Conservation (phyloP, 2,888 invertebrate genomes). For the Camptogramma bilineatum region DNA sequence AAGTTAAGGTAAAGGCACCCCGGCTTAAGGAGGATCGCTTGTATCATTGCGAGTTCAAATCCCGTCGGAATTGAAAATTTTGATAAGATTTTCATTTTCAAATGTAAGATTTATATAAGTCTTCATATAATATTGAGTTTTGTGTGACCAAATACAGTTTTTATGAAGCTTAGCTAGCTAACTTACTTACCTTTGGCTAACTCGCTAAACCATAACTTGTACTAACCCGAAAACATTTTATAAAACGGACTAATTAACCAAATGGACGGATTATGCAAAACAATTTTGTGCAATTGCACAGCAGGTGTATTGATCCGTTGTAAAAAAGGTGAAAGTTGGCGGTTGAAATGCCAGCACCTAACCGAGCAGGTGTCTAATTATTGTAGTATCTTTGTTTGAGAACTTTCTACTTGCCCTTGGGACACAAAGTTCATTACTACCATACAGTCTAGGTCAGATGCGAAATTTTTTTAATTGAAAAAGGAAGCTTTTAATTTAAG, state of each 20-base stretch:
- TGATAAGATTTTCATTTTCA: too few species aligned
- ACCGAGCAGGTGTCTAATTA: slow-evolving; percentile 18
- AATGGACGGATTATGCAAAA: slow-evolving; percentile 13
- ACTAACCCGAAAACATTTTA: not conserved
- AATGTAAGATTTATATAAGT: too few species aligned
- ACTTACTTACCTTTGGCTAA: too few species aligned
- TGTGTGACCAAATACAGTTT: too few species aligned
- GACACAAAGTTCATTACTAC: not conserved
- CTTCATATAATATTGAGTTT: too few species aligned
- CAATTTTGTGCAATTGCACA: slow-evolving; percentile 11
- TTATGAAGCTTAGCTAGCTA: too few species aligned
- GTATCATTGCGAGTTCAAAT: too few species aligned
- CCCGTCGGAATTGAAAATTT: too few species aligned
- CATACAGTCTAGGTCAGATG: not conserved
- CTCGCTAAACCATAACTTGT: not conserved
- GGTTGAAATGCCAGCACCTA: slow-evolving; percentile 38
- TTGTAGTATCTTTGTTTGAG: not conserved
- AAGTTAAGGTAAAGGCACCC: too few species aligned
- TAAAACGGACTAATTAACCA: not conserved
- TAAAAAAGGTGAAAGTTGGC: slow-evolving; percentile 41
- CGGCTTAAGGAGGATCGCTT: too few species aligned
- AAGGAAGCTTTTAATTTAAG: too few species aligned
- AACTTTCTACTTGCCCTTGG: slow-evolving; percentile 15
- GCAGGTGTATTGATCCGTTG: slow-evolving; percentile 27
- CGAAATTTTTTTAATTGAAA: too few species aligned